Conservation (phyloP, 2,888 invertebrate genomes). For the Andrena camellia region DNA sequence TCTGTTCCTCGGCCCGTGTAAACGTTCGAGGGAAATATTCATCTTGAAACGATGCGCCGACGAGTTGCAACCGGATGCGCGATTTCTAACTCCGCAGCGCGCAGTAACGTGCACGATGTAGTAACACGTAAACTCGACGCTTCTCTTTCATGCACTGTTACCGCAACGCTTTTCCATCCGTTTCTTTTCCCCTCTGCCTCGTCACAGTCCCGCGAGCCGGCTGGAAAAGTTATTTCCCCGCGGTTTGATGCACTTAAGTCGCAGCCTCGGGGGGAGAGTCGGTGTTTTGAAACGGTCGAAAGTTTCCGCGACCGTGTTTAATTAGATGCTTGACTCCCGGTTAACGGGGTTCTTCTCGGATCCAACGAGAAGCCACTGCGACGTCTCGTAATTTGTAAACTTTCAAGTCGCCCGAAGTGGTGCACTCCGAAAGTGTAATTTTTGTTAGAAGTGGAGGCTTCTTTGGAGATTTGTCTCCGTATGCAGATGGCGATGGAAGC, state of each 20-base stretch:
- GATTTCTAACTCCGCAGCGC: slow-evolving; percentile 40
- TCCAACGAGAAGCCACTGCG: background rate
- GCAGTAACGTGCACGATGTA: slow-evolving; percentile 30
- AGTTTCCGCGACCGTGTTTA: slow-evolving; percentile 9
- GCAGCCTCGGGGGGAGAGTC: background rate
- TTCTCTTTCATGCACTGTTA: slow-evolving; percentile 1
- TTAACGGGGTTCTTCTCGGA: background rate
- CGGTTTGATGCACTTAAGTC: slow-evolving; percentile 20
- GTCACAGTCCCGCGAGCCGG: background rate
- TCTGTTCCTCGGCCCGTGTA: slow-evolving; percentile 11
- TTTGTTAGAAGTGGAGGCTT: too few relatives aligned
- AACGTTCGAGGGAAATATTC: slow-evolving; percentile 25
- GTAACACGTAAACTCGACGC: slow-evolving; percentile 39
- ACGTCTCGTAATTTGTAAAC: slow-evolving; percentile 1
- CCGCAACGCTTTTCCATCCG: background rate
- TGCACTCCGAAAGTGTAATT: background rate
- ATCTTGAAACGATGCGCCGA: slow-evolving; percentile 35
- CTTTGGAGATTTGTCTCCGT: too few relatives aligned
- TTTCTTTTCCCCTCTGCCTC: background rate
- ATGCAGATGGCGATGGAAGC: too few relatives aligned
- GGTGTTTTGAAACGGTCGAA: slow-evolving; percentile 19
- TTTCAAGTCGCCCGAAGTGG: background rate
- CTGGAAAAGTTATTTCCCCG: slow-evolving; percentile 16
- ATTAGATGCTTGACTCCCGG: slow-evolving; percentile 8
- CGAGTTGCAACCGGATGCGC: slow-evolving; percentile 34